These are phyloP conservation scores for Chrysomela aeneicollis DNA, from an alignment of 2,888 invertebrate genomes.

Conservation along the genomic window DNA sequence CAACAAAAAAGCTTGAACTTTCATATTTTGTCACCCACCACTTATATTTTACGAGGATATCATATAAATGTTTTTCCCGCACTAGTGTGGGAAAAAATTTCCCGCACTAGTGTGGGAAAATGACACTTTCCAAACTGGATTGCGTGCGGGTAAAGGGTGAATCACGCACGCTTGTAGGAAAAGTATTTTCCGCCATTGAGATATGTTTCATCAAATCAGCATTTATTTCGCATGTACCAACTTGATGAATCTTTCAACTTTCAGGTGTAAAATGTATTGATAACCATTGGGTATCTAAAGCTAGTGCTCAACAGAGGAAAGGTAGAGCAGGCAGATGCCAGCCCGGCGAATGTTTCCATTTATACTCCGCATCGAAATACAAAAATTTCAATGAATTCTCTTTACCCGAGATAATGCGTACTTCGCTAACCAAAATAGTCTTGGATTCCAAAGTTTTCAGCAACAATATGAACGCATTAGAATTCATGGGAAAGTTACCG, in stretches of 20 bases:
- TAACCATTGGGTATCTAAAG: conserved; percentile 69
- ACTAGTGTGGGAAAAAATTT: too few relatives aligned
- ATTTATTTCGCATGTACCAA: too few relatives aligned
- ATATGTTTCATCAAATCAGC: neutral
- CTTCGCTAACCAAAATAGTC: conserved; percentile 64
- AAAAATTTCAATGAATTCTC: conserved; percentile 64
- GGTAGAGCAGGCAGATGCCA: conserved; percentile 75
- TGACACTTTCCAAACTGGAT: too few relatives aligned
- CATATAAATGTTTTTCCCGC: too few relatives aligned
- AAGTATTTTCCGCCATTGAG: neutral
- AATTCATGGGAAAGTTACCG: conserved; percentile 69
- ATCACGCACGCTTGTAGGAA: too few relatives aligned
- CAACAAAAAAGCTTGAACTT: too few relatives aligned
- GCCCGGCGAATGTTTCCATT: conserved; percentile 68
- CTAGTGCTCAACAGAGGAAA: conserved; percentile 70
- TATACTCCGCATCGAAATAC: conserved; percentile 66
- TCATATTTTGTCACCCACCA: too few relatives aligned
- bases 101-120: too few relatives aligned
- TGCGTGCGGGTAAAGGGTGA: too few relatives aligned
- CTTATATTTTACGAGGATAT: too few relatives aligned
- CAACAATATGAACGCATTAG: conserved; percentile 65
- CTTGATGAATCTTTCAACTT: too few relatives aligned
- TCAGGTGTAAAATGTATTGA: conserved; percentile 63
- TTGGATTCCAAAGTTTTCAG: conserved; percentile 70
- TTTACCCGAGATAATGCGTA: conserved; percentile 70